These are phyloP conservation scores for Gavia stellata DNA, from an alignment of 2,113 vertebrate species.

Conservation along the genomic window DNA sequence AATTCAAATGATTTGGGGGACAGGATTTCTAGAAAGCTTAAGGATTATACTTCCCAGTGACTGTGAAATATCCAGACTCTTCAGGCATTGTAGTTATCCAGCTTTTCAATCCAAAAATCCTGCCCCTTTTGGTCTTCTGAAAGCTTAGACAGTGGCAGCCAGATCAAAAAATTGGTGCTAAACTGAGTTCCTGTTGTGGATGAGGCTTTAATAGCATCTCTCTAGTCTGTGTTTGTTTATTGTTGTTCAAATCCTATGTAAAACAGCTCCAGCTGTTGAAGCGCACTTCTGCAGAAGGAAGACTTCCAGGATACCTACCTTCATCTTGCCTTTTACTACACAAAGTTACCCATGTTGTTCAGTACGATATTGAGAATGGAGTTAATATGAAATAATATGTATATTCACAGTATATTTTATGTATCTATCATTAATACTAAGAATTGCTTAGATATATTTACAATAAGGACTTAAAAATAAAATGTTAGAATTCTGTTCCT, in stretches of 20 bases:
- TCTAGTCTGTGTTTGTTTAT: neutral
- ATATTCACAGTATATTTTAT: neutral
- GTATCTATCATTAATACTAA: neutral
- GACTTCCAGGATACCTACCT: neutral
- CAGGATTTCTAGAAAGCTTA: neutral
- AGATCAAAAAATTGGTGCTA: neutral
- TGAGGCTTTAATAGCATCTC: neutral
- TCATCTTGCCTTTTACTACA: neutral
- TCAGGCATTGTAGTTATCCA: neutral
- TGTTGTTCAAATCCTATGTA: neutral
- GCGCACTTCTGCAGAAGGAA: neutral
- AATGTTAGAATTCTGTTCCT: neutral
- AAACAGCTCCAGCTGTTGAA: neutral
- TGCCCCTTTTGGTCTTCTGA: neutral
- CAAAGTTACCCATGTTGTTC: neutral
- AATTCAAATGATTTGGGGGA: neutral
- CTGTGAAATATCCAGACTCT: neutral
- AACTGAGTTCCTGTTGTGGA: neutral
- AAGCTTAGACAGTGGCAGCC: neutral
- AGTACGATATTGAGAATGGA: neutral
- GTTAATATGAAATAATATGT: neutral
- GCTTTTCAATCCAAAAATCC: neutral
- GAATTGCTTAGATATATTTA: neutral
- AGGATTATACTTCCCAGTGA: neutral
- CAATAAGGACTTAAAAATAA: neutral